Base-by-base conservation (phyloP, 2,113 vertebrate species). In the Prietella phreatophila region DNA sequence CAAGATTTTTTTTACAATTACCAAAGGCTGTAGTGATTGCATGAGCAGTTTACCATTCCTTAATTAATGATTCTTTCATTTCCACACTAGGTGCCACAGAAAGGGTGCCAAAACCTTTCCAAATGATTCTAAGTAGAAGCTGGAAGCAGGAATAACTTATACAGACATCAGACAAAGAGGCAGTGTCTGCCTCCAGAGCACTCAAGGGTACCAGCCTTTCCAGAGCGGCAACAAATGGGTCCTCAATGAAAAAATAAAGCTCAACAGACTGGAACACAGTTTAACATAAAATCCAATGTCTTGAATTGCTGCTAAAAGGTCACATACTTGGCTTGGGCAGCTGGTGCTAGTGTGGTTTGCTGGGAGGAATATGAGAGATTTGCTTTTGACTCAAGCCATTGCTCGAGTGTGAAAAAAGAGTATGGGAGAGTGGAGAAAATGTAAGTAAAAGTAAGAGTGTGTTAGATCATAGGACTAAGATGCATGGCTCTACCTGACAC, bases 401-500 rank as follows among this genome's bases (percentile, higher is more conserved):
- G 82, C 61, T 79, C 36, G 65, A 5, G 33, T 84, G 58, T 78
- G 61, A 79, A 63, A n/a, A 67, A 58, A 58, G 22, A 8, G 8
- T 33, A 83, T 39, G 15, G 33, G 55, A 65, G 22, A 50, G 22
- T 55, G 76, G 20, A 33, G 56, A 33, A 30, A 69, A 25, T 47
- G 42, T 47, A 47, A 47, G 42, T 47, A 67, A 17, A 56, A 53
- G 69, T 71, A 87, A 84, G 42, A 60, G 58, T 75, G 20, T 80
- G 47, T n/a, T 65, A 63, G 71, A 80, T 85, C 25, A 22, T 1
- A 65, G 22, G 11, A 36, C 33, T 56, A 78, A 56, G 50, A 61
- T 58, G 56, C n/a, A 83, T 22, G 17, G 39, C 53, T 92, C 93
- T 95, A 99, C 98, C 98, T 94, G 98, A 96, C 78, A 98, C 94